Percentiles rank a stretch among this genome's conserved stretches.
phyloP scores from a whole-genome alignment of 37 sponge, comb jelly and placozoan species.

The Bolinopsis microptera region DNA sequence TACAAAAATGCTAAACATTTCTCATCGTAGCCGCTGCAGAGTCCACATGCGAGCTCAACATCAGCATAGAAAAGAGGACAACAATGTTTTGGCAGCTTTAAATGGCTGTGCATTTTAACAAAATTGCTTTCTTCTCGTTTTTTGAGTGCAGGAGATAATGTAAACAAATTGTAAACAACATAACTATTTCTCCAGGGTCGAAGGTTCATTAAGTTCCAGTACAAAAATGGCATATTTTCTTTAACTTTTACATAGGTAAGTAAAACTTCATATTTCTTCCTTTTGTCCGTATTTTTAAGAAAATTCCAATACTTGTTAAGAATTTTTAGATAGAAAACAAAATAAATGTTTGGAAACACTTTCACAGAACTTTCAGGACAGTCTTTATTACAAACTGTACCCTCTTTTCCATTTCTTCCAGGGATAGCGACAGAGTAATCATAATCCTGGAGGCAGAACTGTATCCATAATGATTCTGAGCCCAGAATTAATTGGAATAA shows the following conservation, averaged over 20 bases:
- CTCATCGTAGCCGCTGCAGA: background rate
- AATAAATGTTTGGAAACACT: background rate
- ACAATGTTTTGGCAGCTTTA: background rate
- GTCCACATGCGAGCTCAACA: background rate
- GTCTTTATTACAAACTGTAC: background rate
- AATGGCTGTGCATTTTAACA: background rate
- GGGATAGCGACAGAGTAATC: background rate
- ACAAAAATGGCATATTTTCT: background rate
- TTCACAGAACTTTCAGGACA: background rate
- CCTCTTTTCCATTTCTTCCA: background rate
- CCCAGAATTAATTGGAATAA: background rate
- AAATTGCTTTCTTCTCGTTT: background rate
- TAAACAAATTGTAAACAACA: slow-evolving; percentile 33
- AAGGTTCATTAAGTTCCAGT: background rate
- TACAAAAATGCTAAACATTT: background rate
- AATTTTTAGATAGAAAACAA: slow-evolving; percentile 1
- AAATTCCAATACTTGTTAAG: slow-evolving; percentile 16
- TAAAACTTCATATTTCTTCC: background rate
- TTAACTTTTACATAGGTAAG: slow-evolving; percentile 15
- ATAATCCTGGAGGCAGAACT: background rate
- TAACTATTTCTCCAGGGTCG: background rate
- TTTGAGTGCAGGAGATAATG: background rate
- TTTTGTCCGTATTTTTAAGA: background rate
- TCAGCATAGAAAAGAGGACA: background rate
- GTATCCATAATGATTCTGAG: background rate